These are phyloP conservation scores for Bufotes viridis DNA, from an alignment of 2,797 vertebrate genomes.

Conservation along the genomic window DNA sequence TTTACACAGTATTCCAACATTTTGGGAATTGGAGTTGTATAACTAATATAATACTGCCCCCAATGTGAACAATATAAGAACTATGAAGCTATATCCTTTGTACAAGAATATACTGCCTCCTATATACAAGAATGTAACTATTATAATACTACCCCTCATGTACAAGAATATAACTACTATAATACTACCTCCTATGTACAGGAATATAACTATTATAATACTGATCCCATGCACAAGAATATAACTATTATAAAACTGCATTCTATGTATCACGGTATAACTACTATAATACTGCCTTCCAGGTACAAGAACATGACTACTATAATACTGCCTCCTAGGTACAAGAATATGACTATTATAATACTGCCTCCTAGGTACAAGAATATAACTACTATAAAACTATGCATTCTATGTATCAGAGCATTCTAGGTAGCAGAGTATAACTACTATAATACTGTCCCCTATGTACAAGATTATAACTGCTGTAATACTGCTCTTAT, in stretches of 20 bases:
- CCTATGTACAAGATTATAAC: conserved; percentile 3
- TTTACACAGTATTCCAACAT: no score
- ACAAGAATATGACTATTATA: background rate
- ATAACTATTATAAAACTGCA: background rate
- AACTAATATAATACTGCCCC: background rate
- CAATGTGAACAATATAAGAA: no score
- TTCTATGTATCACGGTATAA: background rate
- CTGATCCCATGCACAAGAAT: no score
- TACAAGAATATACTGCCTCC: background rate
- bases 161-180: no score
- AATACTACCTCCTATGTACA: no score
- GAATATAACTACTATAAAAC: background rate
- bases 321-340: background rate
- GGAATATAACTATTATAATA: no score
- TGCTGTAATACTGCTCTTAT: background rate
- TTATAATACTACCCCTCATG: no score
- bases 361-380: background rate
- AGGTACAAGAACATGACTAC: background rate
- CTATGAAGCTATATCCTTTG: background rate
- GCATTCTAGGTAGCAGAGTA: background rate
- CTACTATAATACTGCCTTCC: background rate
- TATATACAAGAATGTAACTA: no score
- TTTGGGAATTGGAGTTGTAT: no score
- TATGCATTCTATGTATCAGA: background rate
- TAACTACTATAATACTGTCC: background rate